These are phyloP conservation scores for Hyphantria cunea DNA, from an alignment of 1,140 invertebrate species.

Conservation along the genomic window DNA sequence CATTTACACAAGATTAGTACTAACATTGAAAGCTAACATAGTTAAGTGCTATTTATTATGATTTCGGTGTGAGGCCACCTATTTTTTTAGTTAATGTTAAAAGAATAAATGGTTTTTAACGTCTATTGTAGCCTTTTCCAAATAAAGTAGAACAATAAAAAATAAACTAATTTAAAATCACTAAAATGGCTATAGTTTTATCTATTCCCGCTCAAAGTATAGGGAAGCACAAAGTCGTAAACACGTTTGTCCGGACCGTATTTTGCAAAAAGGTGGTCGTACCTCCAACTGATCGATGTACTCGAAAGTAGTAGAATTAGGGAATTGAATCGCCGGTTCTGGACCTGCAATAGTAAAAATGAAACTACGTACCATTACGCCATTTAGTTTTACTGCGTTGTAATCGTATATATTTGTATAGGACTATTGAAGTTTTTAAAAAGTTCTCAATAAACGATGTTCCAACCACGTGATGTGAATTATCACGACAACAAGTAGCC, in stretches of 20 bases:
- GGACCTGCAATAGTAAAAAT: constrained; percentile 12
- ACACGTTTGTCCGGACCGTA: constrained; percentile 47
- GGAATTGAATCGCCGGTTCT: constrained; percentile 15
- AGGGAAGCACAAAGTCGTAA: constrained; percentile 45
- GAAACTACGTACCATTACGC: constrained; percentile 1
- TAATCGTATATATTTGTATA: background rate
- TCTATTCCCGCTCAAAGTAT: constrained; percentile 39
- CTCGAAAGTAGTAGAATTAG: constrained; percentile 17
- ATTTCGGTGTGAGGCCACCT: too few relatives aligned
- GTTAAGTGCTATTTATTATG: too few relatives aligned
- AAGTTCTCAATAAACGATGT: too few relatives aligned
- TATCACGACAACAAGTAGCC: too few relatives aligned
- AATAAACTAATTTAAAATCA: background rate
- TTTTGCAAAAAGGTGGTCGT: constrained; percentile 58
- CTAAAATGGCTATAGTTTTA: constrained; percentile 23
- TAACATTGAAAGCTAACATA: too few relatives aligned
- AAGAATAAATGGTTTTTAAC: too few relatives aligned
- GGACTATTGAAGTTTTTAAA: too few relatives aligned
- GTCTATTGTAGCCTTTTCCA: too few relatives aligned
- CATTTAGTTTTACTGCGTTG: constrained; percentile 1
- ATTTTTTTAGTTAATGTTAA: too few relatives aligned
- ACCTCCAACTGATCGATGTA: constrained; percentile 57
- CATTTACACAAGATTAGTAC: too few relatives aligned
- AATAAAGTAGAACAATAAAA: too few relatives aligned
- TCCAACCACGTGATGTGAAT: too few relatives aligned